Evolutionary conservation across 2,113 vertebrate species (phyloP).

Genomic region (Grallaria varia): DNA sequence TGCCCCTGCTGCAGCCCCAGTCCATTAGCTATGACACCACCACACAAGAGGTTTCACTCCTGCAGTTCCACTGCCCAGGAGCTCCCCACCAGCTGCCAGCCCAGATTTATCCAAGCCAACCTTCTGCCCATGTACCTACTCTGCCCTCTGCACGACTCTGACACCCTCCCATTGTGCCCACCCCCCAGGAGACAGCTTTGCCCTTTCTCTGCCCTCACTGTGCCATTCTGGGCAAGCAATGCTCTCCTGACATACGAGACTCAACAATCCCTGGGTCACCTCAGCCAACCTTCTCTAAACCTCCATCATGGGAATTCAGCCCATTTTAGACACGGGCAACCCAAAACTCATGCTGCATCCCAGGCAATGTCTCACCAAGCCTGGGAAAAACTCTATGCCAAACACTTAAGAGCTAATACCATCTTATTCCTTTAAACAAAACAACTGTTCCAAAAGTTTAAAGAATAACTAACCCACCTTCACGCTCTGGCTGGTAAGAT

Average conservation of each 20-base stretch:
- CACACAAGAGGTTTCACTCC: too few species aligned
- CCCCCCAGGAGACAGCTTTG: neutral
- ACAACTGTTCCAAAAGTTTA: neutral
- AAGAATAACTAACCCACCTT: neutral
- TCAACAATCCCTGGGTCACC: neutral
- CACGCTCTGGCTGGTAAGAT: neutral
- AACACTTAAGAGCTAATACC: neutral
- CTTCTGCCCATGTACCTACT: neutral
- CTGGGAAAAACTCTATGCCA: neutral
- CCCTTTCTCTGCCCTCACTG: neutral
- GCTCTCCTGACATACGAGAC: neutral
- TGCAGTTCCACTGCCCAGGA: too few species aligned
- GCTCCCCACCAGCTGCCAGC: neutral
- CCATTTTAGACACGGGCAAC: neutral
- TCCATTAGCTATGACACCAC: too few species aligned
- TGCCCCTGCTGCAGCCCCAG: too few species aligned
- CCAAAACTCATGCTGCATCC: neutral
- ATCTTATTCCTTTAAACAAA: neutral
- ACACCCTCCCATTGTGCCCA: neutral
- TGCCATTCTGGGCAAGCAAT: neutral
- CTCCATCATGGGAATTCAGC: neutral
- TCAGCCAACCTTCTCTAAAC: neutral
- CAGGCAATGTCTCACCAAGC: accelerated
- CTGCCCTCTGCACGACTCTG: neutral
- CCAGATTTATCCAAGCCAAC: neutral